Conservation (phyloP, 2,888 invertebrate species). For the Orgyia antiqua region DNA sequence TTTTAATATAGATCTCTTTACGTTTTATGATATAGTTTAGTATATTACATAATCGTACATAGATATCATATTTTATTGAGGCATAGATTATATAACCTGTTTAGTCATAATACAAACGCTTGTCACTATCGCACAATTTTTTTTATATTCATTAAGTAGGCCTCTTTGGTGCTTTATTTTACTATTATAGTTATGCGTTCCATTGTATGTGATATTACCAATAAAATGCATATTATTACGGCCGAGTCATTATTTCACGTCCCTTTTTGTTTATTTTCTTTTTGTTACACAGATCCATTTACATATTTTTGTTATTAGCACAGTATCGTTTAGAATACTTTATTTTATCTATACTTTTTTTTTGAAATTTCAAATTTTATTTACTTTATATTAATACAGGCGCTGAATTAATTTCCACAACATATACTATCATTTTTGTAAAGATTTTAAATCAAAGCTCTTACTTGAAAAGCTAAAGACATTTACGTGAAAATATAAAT, state of each 20-base stretch:
- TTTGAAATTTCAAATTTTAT: neutral
- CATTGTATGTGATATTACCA: slow-evolving; percentile 20
- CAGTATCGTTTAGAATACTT: neutral
- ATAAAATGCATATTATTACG: slow-evolving; percentile 34
- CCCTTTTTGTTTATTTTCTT: slow-evolving; percentile 19
- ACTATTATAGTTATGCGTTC: slow-evolving; percentile 12
- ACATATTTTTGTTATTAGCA: slow-evolving; percentile 14
- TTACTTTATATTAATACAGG: no score
- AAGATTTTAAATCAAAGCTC: no score
- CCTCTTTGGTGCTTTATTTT: slow-evolving; percentile 24
- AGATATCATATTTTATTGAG: neutral
- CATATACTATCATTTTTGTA: no score
- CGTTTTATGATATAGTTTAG: slow-evolving; percentile 5
- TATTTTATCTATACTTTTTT: neutral
- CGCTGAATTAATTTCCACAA: no score
- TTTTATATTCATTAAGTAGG: slow-evolving; percentile 8
- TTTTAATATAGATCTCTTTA: slow-evolving; percentile 23
- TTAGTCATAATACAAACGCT: slow-evolving; percentile 4
- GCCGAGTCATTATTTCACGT: slow-evolving; percentile 31
- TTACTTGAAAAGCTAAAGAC: no score
- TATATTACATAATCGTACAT: neutral
- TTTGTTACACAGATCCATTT: slow-evolving; percentile 40
- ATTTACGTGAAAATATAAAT: no score
- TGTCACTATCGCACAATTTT: slow-evolving; percentile 14
- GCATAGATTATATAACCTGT: neutral